These are phyloP conservation scores for Propithecus deckenii DNA, from an alignment of 2,797 vertebrate species.

Conservation along the genomic window DNA sequence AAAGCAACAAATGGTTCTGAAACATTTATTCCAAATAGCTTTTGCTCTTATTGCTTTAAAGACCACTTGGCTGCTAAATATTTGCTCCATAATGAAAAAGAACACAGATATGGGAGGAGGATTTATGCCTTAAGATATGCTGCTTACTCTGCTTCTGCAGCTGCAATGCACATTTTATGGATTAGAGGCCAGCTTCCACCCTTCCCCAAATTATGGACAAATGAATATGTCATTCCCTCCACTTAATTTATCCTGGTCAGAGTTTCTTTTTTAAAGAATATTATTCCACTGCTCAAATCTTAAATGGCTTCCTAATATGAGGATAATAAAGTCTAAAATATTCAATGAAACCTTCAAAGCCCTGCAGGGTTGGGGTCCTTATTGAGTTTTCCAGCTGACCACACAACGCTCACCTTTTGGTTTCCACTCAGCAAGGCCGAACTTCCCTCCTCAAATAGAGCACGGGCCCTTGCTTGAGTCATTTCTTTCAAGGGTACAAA, in stretches of 20 bases:
- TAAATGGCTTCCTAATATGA: neutral
- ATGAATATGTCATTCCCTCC: neutral
- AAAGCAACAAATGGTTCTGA: constrained; percentile 52
- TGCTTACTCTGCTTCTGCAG: constrained; percentile 1
- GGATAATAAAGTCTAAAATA: neutral
- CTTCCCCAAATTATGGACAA: neutral
- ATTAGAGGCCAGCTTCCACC: neutral
- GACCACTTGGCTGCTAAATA: constrained; percentile 57
- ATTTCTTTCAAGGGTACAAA: neutral
- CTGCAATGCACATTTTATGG: neutral
- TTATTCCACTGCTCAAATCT: neutral
- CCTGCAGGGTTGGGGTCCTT: neutral
- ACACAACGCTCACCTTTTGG: neutral
- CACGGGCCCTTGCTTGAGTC: neutral
- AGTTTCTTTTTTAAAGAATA: neutral
- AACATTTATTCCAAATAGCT: constrained; percentile 58
- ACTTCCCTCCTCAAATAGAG: neutral
- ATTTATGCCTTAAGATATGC: neutral
- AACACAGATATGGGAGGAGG: neutral
- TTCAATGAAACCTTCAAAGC: neutral
- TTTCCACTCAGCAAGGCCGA: neutral
- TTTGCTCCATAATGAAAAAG: constrained; percentile 35
- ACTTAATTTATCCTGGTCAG: neutral
- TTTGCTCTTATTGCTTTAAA: constrained; percentile 65
- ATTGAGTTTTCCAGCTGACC: neutral